Evolutionary conservation across 2,888 invertebrate species (phyloP), one percentile per base, ranked within the genome.

Genomic region (Chironomus riparius): DNA sequence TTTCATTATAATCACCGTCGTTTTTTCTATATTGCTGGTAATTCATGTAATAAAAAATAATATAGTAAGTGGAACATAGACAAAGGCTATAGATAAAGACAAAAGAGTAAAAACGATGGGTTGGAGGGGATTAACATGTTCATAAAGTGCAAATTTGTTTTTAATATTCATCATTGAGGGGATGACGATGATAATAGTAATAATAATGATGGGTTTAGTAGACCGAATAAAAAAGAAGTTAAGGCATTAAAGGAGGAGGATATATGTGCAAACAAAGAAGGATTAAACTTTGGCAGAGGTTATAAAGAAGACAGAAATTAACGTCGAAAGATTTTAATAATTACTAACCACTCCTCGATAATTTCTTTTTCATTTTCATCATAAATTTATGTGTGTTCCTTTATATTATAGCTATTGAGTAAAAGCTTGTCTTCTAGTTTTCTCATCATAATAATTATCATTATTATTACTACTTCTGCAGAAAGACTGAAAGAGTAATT

Each of bases 61-160:
- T 38, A 38, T 10, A 38, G 38, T 38, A 38, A 38, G 38, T 38
- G 38, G 38, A 56, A 56, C 56, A 56, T 18, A 56, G n/a, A 56
- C 38, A 56, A 18, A 56, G 56, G n/a, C 18, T 5, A 56, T 56
- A 18, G 7, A 56, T 4, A 56, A 18, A 7, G 56, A 56, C 56
- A 56, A 18, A 18, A n/a, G 4, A 56, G 15, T 5, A 15, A 50
- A 50, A 56, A 38, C 1, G 10, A 18, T 0, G 56, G 56, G 28
- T 28, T 50, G 24, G 50, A 71, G 24, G 28, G 71, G 50, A 50
- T 71, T 50, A 71, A 62, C 61, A 72, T 62, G 72, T 72, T 62
- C 62, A 61, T 61, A 15, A 72, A 72, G 62, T 72, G 72, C 72
- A 72, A 72, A 72, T 61, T 72, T 72, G 38, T 72, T 62, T 72